phyloP scores from a whole-genome alignment of 2,888 invertebrate genomes.

The Marronus borbonicus region DNA sequence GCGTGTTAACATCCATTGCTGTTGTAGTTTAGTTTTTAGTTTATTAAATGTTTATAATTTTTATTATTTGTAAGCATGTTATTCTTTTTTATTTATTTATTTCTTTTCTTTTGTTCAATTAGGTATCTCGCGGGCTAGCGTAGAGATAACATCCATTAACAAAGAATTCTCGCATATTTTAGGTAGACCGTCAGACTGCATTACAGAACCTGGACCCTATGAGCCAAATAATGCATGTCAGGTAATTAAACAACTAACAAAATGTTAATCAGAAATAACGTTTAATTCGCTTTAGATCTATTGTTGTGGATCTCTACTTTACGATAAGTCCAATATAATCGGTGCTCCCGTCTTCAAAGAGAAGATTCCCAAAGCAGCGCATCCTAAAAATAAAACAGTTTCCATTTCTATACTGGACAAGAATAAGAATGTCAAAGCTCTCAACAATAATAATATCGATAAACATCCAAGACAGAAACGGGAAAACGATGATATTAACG shows the following conservation, averaged over 20 bases:
- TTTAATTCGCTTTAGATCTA: slow-evolving; percentile 62
- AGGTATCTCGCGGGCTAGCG: slow-evolving; percentile 45
- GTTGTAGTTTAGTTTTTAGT: neutral
- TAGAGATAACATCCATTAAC: slow-evolving; percentile 59
- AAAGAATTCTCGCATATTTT: slow-evolving; percentile 62
- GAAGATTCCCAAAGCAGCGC: slow-evolving; percentile 59
- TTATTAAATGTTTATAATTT: neutral
- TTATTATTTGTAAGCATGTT: slow-evolving; percentile 4
- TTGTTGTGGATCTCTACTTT: slow-evolving; percentile 62
- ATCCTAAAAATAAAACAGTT: slow-evolving; percentile 62
- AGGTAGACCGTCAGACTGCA: slow-evolving; percentile 65
- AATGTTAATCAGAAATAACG: no score
- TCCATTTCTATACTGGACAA: slow-evolving; percentile 63
- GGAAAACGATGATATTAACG: slow-evolving; percentile 63
- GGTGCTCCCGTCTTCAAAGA: slow-evolving; percentile 59
- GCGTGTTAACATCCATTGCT: slow-evolving; percentile 1
- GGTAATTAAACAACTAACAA: slow-evolving; percentile 54
- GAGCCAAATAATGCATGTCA: slow-evolving; percentile 63
- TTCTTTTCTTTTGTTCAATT: slow-evolving; percentile 57
- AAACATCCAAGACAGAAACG: slow-evolving; percentile 66
- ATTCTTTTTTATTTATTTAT: slow-evolving; percentile 23
- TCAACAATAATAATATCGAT: slow-evolving; percentile 68
- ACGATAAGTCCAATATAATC: slow-evolving; percentile 57
- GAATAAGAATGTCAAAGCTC: slow-evolving; percentile 65
- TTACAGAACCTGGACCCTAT: slow-evolving; percentile 64